phyloP scores from a whole-genome alignment of 1,140 invertebrate species.

The Brachionus paranguensis region DNA sequence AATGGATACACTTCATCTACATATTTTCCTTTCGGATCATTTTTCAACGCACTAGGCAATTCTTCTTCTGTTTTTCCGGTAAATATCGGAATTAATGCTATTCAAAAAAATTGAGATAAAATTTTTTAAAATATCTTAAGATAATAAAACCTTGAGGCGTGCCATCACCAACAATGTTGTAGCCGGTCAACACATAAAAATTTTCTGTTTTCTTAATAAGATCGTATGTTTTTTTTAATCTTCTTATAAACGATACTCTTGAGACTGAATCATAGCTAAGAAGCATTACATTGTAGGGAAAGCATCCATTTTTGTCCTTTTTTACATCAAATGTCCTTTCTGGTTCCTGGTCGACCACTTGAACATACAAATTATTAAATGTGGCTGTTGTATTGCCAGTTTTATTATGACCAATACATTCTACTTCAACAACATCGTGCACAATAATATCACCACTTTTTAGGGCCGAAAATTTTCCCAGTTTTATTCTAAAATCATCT shows the following conservation, averaged over 20 bases:
- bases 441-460: not conserved
- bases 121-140: not conserved
- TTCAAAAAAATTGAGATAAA: not conserved
- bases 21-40: slow-evolving; percentile 64
- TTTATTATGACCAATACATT: not conserved
- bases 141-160: slow-evolving; percentile 61
- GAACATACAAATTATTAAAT: slow-evolving; percentile 6
- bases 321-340: not conserved
- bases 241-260: not conserved
- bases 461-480: not conserved
- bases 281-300: not conserved
- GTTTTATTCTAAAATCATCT: not conserved
- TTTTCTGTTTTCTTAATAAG: not conserved
- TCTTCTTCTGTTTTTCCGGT: slow-evolving; percentile 78
- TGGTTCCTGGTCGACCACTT: not conserved
- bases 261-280: slow-evolving; percentile 19
- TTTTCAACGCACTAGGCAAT: slow-evolving; percentile 70
- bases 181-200: slow-evolving; percentile 46
- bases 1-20: slow-evolving; percentile 67
- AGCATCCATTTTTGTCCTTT: not conserved
- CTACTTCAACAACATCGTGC: slow-evolving; percentile 23
- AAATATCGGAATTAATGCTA: slow-evolving; percentile 63
- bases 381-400: not conserved
- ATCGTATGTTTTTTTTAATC: not conserved
- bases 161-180: slow-evolving; percentile 88